Evolutionary conservation across 2,113 vertebrate genomes (phyloP).

Genomic region (Eulemur rufifrons): DNA sequence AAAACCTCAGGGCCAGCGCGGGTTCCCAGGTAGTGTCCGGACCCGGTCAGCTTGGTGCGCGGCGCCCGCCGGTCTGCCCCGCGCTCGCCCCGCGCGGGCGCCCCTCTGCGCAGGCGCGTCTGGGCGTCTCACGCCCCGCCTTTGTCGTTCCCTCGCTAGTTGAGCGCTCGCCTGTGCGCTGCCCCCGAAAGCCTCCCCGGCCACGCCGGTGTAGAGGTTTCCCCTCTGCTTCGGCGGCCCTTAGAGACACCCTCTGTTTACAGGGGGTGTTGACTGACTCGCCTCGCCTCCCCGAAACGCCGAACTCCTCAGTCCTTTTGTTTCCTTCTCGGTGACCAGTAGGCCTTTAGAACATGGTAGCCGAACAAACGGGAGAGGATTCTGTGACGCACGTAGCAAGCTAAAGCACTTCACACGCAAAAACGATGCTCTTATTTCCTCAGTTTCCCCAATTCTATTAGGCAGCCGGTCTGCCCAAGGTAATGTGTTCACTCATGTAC

Average conservation of each 20-base stretch:
- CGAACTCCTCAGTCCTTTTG: not conserved
- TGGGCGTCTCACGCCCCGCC: not conserved
- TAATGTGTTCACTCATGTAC: fast-evolving
- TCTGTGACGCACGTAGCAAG: not conserved
- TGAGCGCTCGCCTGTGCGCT: not conserved
- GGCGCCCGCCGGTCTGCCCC: fast-evolving
- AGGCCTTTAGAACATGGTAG: not conserved
- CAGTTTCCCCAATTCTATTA: not conserved
- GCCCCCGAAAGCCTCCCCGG: not conserved
- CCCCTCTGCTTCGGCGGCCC: not conserved
- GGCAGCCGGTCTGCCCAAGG: not conserved
- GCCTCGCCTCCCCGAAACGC: not conserved
- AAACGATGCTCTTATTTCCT: not conserved
- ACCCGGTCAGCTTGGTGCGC: not conserved
- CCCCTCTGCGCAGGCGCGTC: not conserved
- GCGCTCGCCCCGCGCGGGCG: fast-evolving
- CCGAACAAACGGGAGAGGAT: not conserved
- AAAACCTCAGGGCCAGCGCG: not conserved
- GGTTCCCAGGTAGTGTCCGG: fast-evolving
- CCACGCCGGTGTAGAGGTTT: not conserved
- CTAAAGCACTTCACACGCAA: not conserved
- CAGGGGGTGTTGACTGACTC: not conserved
- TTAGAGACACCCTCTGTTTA: not conserved
- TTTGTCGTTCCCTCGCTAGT: no score
- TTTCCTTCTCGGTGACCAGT: not conserved